Percentiles rank a stretch among this genome's conserved stretches.
Conservation (phyloP, 2,797 vertebrate species). For the Orientallactaga sibirica region DNA sequence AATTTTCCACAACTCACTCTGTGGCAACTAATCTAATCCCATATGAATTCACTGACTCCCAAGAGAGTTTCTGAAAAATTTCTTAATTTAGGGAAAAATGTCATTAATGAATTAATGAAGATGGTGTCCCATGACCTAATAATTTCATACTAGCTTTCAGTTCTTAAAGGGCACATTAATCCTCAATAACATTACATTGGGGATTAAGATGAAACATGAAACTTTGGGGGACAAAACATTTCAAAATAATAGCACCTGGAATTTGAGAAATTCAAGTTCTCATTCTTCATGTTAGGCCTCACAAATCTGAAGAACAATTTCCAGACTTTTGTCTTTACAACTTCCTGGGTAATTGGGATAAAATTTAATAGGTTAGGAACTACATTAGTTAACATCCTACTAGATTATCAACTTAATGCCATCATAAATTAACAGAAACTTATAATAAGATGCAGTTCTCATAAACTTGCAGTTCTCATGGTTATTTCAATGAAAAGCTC, state of each 20-base stretch:
- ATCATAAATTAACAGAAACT: constrained; percentile 15
- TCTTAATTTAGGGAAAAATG: not conserved
- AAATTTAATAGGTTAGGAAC: not conserved
- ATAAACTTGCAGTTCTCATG: not conserved
- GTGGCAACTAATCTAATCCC: not conserved
- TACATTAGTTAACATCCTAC: not conserved
- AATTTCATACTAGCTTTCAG: not conserved
- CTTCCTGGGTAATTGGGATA: not conserved
- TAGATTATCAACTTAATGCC: not conserved
- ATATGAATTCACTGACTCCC: not conserved
- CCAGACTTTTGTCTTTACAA: not conserved
- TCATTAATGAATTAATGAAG: not conserved
- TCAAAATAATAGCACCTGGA: not conserved
- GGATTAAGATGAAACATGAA: not conserved
- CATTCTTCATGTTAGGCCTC: not conserved
- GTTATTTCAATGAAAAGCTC: constrained; percentile 1
- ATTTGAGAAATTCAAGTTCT: not conserved
- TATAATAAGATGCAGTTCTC: not conserved
- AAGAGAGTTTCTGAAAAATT: not conserved
- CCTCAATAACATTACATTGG: not conserved
- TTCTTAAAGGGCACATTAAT: not conserved
- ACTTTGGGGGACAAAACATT: not conserved
- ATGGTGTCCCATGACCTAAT: not conserved
- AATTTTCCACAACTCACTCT: not conserved
- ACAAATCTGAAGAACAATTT: not conserved